phyloP scores from a whole-genome alignment of 1,140 invertebrate genomes.

The Ridgeia piscesae region DNA sequence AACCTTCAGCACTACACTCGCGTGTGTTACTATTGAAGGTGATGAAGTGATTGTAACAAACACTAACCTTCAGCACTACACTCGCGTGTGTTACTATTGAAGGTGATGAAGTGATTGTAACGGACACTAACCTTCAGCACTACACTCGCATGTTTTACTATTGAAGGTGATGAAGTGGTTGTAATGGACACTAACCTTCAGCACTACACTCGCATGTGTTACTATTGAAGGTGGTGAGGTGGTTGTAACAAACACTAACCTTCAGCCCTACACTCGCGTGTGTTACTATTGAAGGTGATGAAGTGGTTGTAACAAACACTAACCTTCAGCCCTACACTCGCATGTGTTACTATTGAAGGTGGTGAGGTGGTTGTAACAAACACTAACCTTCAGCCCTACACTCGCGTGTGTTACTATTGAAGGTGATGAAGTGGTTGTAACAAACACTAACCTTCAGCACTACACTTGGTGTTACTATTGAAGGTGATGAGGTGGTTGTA shows the following conservation, averaged over 20 bases:
- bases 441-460: constrained; percentile 96
- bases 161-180: constrained; percentile 68
- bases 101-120: constrained; percentile 76
- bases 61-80: neutral
- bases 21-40: no score
- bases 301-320: constrained; percentile 60
- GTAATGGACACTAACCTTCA: constrained; percentile 73
- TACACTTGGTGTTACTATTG: no score
- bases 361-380: constrained; percentile 79
- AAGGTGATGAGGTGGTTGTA: no score
- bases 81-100: constrained; percentile 1
- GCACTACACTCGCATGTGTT: constrained; percentile 1
- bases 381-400: constrained; percentile 88
- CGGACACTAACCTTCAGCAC: constrained; percentile 66
- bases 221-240: constrained; percentile 63
- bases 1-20: constrained; percentile 88
- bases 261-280: constrained; percentile 90
- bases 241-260: constrained; percentile 82
- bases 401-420: constrained; percentile 92
- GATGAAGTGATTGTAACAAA: neutral
- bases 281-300: no score
- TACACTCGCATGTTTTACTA: neutral
- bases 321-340: neutral
- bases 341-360: neutral
- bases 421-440: constrained; percentile 70